Percentiles rank a stretch among this genome's conserved stretches.
Conservation (phyloP, 2,113 vertebrate genomes). For the Zapornia atra region DNA sequence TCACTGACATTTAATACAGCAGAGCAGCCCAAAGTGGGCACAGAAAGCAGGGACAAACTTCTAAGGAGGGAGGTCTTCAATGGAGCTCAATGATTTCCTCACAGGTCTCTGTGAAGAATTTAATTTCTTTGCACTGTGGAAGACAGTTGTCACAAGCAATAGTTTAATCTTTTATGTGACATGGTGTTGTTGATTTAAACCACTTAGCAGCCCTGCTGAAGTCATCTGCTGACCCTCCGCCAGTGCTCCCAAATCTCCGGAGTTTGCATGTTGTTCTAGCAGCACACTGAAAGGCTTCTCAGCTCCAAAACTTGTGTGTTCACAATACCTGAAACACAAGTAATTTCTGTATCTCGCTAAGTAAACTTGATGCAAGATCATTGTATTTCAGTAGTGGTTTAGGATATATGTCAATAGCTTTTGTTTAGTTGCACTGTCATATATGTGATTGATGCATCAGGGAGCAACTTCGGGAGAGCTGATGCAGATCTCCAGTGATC, state of each 20-base stretch:
- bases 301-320: not conserved
- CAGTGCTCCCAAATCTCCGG: not conserved
- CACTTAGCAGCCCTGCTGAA: not conserved
- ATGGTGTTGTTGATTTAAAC: not conserved
- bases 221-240: not conserved
- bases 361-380: not conserved
- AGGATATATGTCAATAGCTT: not conserved
- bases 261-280: not conserved
- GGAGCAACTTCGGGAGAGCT: not conserved
- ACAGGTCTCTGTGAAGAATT: not conserved
- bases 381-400: not conserved
- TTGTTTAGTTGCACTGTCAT: not conserved
- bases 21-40: not conserved
- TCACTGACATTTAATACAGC: not conserved
- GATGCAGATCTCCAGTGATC: not conserved
- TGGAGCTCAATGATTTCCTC: not conserved
- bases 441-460: not conserved
- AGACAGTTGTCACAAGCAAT: not conserved
- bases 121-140: not conserved
- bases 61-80: not conserved
- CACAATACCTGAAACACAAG: not conserved
- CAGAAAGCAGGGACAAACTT: not conserved
- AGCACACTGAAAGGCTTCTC: not conserved
- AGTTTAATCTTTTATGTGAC: not conserved
- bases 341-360: not conserved